Evolutionary conservation across 2,888 invertebrate species (phyloP), one percentile per base, ranked within the genome.

Genomic region (Lochmaea capreae): DNA sequence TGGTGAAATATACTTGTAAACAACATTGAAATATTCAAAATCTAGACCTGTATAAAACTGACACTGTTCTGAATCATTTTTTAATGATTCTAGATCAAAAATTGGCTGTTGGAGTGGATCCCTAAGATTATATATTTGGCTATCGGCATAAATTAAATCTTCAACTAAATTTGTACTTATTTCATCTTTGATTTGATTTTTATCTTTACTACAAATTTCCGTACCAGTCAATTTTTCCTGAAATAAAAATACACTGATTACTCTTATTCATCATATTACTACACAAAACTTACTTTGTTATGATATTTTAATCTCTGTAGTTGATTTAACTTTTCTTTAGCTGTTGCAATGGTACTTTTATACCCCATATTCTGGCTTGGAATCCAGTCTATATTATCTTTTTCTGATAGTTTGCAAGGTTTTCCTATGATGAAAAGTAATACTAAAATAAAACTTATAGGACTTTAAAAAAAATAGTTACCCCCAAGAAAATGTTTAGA

Each of bases 61-160:
- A 62, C 62, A 62, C 62, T 62, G 33, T 62, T 62, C 42, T 62
- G 62, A 62, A 62, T 62, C 39, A 14, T 62, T 62, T 62, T 62
- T 62, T 62, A 62, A 62, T 12, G 3, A 62, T 12, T 62, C 61
- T 8, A 73, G 54, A 49, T 76, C 16, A 42, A 62, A 39, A 39
- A 39, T 33, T 16, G 5, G n/a, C 14, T 62, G 33, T 39, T 62
- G 62, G 8, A 62, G 62, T 62, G 39, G 12, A 62, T 62, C 62
- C n/a, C 62, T 39, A n/a, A 62, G 43, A 1, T 43, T 33, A 62
- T 62, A 62, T 62, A 62, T 39, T 14, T 62, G 33, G 6, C 2
- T 42, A 62, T 62, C 39, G 2, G 0, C 62, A 62, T 62, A 42
- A 43, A 62, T 39, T 18, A 62, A 26, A 62, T 62, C 42, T 62